Evolutionary conservation across 2,113 vertebrate species (phyloP).

Genomic region (Centrocercus urophasianus): DNA sequence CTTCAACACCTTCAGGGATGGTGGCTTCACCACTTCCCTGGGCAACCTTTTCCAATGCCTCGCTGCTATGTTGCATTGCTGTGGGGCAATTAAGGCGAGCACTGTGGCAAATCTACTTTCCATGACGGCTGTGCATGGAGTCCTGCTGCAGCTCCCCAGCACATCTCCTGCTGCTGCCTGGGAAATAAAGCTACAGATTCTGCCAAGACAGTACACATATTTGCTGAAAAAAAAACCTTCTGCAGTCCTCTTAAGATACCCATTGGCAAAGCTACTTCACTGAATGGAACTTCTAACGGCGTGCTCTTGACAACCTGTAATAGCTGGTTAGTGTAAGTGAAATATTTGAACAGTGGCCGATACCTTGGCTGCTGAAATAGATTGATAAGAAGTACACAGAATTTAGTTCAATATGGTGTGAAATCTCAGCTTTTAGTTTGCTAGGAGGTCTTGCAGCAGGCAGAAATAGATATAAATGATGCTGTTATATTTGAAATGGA

Average conservation of each 20-base stretch:
- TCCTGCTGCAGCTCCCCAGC: neutral
- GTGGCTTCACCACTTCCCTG: neutral
- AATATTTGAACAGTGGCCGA: neutral
- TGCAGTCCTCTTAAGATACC: neutral
- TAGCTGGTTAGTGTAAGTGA: neutral
- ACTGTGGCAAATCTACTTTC: neutral
- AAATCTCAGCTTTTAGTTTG: constrained; percentile 3
- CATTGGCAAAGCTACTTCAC: neutral
- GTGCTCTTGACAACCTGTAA: neutral
- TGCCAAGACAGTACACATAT: neutral
- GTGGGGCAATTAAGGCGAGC: neutral
- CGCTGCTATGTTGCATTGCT: neutral
- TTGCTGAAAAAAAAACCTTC: neutral
- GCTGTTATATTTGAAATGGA: neutral
- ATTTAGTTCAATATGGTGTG: neutral
- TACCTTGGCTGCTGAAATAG: neutral
- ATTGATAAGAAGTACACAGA: neutral
- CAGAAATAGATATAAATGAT: neutral
- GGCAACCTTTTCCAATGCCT: neutral
- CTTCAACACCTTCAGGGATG: neutral
- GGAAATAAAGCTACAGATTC: neutral
- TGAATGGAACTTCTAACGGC: neutral
- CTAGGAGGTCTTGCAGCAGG: neutral
- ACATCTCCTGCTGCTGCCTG: neutral
- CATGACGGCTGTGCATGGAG: neutral